Percentiles rank a stretch among this genome's conserved stretches.
These are phyloP conservation scores for Mesoligia furuncula DNA, from an alignment of 2,888 invertebrate genomes.

Conservation along the genomic window DNA sequence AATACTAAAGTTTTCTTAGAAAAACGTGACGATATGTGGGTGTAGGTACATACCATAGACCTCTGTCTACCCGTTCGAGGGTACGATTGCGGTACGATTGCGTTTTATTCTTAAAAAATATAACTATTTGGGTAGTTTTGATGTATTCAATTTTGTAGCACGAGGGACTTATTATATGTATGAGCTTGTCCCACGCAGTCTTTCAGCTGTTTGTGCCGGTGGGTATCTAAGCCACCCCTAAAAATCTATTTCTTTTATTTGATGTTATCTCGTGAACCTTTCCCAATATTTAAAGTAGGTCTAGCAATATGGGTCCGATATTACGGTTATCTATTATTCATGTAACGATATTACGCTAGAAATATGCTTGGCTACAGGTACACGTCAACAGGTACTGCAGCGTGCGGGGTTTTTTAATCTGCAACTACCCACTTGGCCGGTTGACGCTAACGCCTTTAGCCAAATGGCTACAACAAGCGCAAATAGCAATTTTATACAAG, in stretches of 20 bases:
- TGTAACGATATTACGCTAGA: neutral
- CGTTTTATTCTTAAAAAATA: neutral
- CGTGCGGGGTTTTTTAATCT: neutral
- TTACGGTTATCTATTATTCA: neutral
- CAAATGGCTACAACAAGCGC: no score
- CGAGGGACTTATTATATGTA: neutral
- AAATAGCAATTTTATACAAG: neutral
- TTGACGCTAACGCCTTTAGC: neutral
- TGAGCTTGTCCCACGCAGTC: neutral
- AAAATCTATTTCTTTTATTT: neutral
- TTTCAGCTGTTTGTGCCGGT: constrained; percentile 5
- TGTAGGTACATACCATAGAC: neutral
- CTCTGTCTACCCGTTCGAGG: neutral
- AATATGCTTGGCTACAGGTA: neutral
- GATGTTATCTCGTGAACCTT: neutral
- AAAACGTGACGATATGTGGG: neutral
- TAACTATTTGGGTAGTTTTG: no score
- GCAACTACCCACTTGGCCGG: neutral
- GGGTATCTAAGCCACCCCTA: constrained; percentile 1
- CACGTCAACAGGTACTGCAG: neutral
- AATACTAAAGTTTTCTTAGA: neutral
- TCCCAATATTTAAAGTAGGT: neutral
- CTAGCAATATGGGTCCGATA: neutral
- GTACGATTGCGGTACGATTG: no score
- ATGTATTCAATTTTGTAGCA: neutral